Conservation (phyloP, 2,797 vertebrate species). For the Acanthornis magna region DNA sequence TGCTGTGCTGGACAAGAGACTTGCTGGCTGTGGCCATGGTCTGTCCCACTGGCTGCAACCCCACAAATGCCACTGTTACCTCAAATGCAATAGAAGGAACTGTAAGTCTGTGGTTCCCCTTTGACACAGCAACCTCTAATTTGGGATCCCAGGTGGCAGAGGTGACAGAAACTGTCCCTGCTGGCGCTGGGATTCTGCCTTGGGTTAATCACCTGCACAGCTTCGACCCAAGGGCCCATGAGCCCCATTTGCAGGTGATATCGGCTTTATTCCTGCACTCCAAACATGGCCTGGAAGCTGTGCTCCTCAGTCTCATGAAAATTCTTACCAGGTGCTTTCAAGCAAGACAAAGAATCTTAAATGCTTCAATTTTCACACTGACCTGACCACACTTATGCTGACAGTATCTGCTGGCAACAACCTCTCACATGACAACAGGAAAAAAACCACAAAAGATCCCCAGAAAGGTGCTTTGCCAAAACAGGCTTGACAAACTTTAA, state of each 20-base stretch:
- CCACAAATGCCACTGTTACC: not conserved
- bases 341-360: not conserved
- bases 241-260: not conserved
- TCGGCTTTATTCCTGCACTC: rapidly evolving
- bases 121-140: not conserved
- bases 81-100: not conserved
- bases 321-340: not conserved
- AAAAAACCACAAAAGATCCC: not conserved
- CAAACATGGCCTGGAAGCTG: not conserved
- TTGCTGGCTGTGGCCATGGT: not conserved
- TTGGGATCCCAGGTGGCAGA: not conserved
- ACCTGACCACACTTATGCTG: not conserved
- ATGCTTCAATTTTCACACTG: not conserved
- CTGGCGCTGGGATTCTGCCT: not conserved
- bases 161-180: not conserved
- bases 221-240: not conserved
- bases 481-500: not conserved
- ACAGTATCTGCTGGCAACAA: not conserved
- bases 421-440: not conserved
- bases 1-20: not conserved
- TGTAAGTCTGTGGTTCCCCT: not conserved
- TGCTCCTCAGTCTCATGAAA: not conserved
- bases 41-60: not conserved
- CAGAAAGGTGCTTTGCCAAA: not conserved
- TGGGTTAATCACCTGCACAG: not conserved